A percentile compares a stretch with the other conserved stretches of the same genome.
These are phyloP conservation scores for Timandra comae DNA, from an alignment of 2,888 invertebrate genomes.

Conservation along the genomic window DNA sequence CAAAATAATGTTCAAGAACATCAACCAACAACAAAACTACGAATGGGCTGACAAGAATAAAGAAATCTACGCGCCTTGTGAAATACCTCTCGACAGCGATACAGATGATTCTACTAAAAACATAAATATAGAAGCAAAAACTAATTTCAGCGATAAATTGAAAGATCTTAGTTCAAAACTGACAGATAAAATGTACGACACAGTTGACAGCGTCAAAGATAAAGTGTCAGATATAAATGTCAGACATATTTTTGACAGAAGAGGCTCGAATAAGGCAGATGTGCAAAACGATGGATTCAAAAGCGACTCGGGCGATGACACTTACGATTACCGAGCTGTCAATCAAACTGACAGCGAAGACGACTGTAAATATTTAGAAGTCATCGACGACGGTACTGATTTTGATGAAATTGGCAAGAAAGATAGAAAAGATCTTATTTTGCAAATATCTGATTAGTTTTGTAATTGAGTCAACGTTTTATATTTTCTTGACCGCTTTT, in stretches of 20 bases:
- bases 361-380: conserved; percentile 58
- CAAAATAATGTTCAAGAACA: conserved; percentile 59
- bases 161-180: conserved; percentile 46
- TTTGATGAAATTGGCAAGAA: conserved; percentile 29
- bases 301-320: conserved; percentile 28
- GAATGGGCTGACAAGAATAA: conserved; percentile 35
- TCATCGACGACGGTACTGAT: conserved; percentile 61
- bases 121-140: conserved; percentile 30
- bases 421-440: conserved; percentile 3
- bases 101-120: conserved; percentile 32
- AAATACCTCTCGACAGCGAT: conserved; percentile 52
- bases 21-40: conserved; percentile 38
- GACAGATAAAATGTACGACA: conserved; percentile 54
- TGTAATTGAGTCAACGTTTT: too few relatives aligned
- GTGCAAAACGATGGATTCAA: conserved; percentile 30
- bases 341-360: conserved; percentile 55
- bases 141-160: conserved; percentile 40
- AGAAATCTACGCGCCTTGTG: conserved; percentile 56
- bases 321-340: conserved; percentile 33
- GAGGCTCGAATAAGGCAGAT: conserved; percentile 40
- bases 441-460: background rate
- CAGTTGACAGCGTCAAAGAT: conserved; percentile 48
- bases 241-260: conserved; percentile 43
- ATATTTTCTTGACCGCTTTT: too few relatives aligned
- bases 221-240: conserved; percentile 44